A percentile compares a stretch with the other conserved stretches of the same genome.
Conservation (phyloP, 2,113 vertebrate species). For the Coptodon rendalli region DNA sequence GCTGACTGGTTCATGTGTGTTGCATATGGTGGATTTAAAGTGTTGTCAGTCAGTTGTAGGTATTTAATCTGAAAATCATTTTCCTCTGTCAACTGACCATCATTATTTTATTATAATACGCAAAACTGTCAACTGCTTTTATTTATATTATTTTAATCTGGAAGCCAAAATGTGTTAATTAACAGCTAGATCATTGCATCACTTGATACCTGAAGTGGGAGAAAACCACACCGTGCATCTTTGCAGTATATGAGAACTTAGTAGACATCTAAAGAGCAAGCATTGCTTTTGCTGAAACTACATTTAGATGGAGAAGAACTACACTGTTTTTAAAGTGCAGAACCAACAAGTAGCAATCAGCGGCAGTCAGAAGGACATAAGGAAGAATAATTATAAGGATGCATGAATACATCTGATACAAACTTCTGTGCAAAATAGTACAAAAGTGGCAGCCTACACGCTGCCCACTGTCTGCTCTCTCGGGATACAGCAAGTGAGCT, state of each 20-base stretch:
- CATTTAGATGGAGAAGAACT: background rate
- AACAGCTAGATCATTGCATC: background rate
- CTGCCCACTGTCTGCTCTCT: background rate
- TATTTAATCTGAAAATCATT: background rate
- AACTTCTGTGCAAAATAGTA: background rate
- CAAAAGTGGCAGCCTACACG: background rate
- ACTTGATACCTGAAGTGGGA: background rate
- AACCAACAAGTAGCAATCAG: background rate
- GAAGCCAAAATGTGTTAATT: background rate
- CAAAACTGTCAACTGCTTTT: background rate
- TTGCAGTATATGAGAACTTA: background rate
- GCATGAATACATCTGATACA: background rate
- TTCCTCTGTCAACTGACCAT: background rate
- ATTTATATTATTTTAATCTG: background rate
- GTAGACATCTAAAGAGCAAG: background rate
- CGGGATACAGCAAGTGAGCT: background rate
- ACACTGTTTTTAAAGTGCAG: background rate
- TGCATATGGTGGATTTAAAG: background rate
- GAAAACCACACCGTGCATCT: conserved; percentile 19
- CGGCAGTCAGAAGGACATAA: background rate
- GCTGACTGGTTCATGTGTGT: background rate
- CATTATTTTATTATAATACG: background rate
- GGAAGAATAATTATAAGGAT: background rate
- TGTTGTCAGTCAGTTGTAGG: background rate
- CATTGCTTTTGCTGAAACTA: background rate